A percentile compares a stretch with the other conserved stretches of the same genome.
Evolutionary conservation across 2,888 invertebrate species (phyloP).

Genomic region (Sisyra nigra): DNA sequence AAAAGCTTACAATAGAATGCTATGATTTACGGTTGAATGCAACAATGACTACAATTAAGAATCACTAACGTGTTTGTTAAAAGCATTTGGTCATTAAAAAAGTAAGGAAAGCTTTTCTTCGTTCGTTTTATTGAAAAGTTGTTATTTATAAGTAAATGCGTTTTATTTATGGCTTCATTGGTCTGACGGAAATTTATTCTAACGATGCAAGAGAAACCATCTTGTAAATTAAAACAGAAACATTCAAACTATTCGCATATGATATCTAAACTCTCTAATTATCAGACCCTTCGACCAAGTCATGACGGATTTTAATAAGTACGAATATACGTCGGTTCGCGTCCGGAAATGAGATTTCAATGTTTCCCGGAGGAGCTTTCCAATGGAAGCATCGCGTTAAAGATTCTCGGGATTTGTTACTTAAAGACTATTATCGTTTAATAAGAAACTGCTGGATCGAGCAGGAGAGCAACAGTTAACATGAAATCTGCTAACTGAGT

Average conservation of each 20-base stretch:
- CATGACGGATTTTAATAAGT: background rate
- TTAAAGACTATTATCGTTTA: slow-evolving; percentile 18
- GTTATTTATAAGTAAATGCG: too few species aligned
- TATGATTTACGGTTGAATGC: too few species aligned
- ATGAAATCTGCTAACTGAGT: slow-evolving; percentile 30
- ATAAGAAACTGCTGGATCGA: slow-evolving; percentile 5
- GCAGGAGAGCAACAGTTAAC: slow-evolving; percentile 25
- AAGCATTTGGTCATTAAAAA: slow-evolving; percentile 50
- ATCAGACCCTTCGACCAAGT: background rate
- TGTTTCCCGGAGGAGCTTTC: slow-evolving; percentile 29
- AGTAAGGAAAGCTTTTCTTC: slow-evolving; percentile 17
- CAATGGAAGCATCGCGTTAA: slow-evolving; percentile 11
- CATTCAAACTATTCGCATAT: too few species aligned
- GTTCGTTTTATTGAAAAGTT: too few species aligned
- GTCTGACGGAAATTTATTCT: too few species aligned
- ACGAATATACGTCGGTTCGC: background rate
- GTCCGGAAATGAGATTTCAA: slow-evolving; percentile 29
- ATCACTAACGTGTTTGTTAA: slow-evolving; percentile 20
- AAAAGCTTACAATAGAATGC: too few species aligned
- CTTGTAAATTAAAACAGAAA: too few species aligned
- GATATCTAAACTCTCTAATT: too few species aligned
- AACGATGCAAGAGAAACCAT: too few species aligned
- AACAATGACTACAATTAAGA: too few species aligned
- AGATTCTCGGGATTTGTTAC: slow-evolving; percentile 1
- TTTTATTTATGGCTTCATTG: too few species aligned